Evolutionary conservation across 2,113 vertebrate genomes (phyloP).

Genomic region (Ailurus styani): DNA sequence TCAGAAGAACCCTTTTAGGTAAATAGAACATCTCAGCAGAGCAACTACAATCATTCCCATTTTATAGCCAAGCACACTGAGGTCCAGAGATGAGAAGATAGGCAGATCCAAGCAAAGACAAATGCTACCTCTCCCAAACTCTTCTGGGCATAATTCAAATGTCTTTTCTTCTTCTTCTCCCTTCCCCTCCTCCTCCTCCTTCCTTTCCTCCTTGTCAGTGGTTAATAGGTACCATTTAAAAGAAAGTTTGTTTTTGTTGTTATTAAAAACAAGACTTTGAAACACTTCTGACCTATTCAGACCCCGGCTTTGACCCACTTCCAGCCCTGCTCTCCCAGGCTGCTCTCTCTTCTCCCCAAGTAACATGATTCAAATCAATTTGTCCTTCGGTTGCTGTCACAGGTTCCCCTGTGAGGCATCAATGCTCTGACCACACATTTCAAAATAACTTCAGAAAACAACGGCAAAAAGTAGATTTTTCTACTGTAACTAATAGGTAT

Average conservation of each 20-base stretch:
- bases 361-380: constrained; percentile 58
- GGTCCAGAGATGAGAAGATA: background rate
- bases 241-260: background rate
- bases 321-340: background rate
- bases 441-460: constrained; percentile 78
- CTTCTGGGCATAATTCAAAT: background rate
- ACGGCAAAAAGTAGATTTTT: constrained; percentile 79
- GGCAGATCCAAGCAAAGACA: background rate
- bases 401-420: constrained; percentile 45
- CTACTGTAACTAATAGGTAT: constrained; percentile 79
- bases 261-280: background rate
- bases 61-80: background rate
- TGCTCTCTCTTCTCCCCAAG: constrained; percentile 19
- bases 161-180: background rate
- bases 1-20: background rate
- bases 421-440: constrained; percentile 74
- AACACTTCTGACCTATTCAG: background rate
- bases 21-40: background rate
- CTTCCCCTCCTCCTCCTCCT: background rate
- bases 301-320: background rate
- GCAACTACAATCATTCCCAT: background rate
- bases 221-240: background rate
- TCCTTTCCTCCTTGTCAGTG: background rate
- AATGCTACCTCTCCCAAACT: background rate
- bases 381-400: constrained; percentile 56